Base-by-base conservation (phyloP, 2,113 vertebrate species). In the Corapipo altera region DNA sequence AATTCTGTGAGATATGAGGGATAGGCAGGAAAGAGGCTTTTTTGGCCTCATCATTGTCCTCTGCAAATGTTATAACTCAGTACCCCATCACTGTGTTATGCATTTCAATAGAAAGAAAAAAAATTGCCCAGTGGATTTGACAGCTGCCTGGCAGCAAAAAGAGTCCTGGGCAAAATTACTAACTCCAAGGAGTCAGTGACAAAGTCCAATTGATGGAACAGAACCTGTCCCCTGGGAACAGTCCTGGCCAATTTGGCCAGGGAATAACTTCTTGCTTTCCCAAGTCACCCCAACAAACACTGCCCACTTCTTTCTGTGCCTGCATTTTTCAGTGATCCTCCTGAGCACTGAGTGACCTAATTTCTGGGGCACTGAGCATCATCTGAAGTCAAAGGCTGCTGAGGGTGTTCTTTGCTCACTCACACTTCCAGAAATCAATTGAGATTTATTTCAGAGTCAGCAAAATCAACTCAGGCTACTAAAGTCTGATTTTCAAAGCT, bases 401-500 rank as follows among this genome's bases (percentile, higher is more conserved):
- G 75, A 95, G 83, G 72, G 83, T 95, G 55, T 61, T 91, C 91
- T 91, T 93, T 88, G 91, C 91, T 95, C 88, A 43, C 85, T 96
- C 76, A 69, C 72, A 78, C 73, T 96, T 96, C 70, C 58, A 96
- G 83, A 94, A 97, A 94, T 96, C 93, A 91, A 86, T 77, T 77
- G 91, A 95, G 80, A 92, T 96, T 96, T 95, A 86, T 93, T 95
- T 92, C 92, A 35, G 5, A 93, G 79, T 97, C 93, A 95, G 92
- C 85, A 93, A 96, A 96, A 94, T 95, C 88, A 94, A 86, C 77
- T 52, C 37, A 64, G 79, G 76, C 57, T 88, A 75, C 83, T 84
- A 33, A 88, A 90, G 75, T 67, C 59, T 80, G 65, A 81, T 96
- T 96, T 95, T 94, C 85, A 90, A 84, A 95, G 76, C 82, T 89